Evolutionary conservation across 2,797 vertebrate genomes (phyloP).

Genomic region (Megaceryle alcyon): DNA sequence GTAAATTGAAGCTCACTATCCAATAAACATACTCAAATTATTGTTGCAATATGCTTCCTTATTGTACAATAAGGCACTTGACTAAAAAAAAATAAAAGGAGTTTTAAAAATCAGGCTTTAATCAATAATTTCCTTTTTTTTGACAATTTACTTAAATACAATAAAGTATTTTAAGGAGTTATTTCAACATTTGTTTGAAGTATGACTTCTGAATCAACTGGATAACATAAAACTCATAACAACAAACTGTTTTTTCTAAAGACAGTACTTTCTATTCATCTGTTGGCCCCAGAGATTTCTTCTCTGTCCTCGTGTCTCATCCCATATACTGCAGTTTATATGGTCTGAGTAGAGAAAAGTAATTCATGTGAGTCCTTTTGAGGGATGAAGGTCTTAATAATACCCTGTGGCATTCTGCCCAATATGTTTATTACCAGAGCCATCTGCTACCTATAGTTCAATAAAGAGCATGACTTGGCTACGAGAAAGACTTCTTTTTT

Average conservation of each 20-base stretch:
- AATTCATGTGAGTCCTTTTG: background rate
- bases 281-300: background rate
- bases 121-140: background rate
- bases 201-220: background rate
- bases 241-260: background rate
- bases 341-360: background rate
- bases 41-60: background rate
- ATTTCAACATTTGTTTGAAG: background rate
- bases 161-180: background rate
- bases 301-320: background rate
- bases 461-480: constrained; percentile 1
- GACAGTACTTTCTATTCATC: background rate
- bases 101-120: background rate
- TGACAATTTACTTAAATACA: background rate
- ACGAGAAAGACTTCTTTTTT: background rate
- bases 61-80: too few relatives aligned
- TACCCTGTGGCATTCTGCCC: background rate
- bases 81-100: background rate
- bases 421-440: background rate
- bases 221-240: background rate
- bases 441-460: constrained; percentile 23
- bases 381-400: background rate
- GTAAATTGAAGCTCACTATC: background rate
- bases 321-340: background rate
- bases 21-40: background rate